Percentiles rank a stretch among this genome's conserved stretches.
Evolutionary conservation across 2,797 vertebrate genomes (phyloP).

Genomic region (Smutsia gigantea): DNA sequence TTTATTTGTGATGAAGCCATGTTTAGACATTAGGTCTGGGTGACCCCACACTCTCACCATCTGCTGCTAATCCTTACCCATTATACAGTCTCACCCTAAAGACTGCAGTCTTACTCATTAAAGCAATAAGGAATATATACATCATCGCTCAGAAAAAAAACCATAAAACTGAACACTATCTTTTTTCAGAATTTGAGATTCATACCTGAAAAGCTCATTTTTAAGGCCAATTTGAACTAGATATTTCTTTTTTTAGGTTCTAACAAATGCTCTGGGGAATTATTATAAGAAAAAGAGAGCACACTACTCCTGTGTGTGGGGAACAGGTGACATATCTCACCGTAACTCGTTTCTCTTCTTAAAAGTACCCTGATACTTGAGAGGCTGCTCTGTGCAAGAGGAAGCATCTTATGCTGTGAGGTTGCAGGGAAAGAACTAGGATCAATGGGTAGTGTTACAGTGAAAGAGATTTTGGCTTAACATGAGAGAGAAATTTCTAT

Average conservation of each 20-base stretch:
- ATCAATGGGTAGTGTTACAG: neutral
- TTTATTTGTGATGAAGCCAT: neutral
- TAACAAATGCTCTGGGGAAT: neutral
- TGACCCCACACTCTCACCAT: neutral
- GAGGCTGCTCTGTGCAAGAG: neutral
- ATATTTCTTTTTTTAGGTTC: neutral
- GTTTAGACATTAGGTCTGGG: neutral
- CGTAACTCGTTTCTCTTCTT: neutral
- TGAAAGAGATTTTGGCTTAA: conserved; percentile 17
- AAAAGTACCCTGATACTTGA: neutral
- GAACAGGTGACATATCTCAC: neutral
- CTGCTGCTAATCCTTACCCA: neutral
- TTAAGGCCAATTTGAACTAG: neutral
- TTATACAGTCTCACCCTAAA: neutral
- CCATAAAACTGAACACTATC: neutral
- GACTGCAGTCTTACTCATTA: neutral
- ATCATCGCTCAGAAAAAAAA: neutral
- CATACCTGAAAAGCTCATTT: neutral
- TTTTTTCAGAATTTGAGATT: neutral
- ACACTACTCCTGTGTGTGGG: neutral
- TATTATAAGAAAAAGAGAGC: neutral
- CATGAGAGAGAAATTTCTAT: neutral
- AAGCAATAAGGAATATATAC: neutral
- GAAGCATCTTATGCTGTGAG: neutral
- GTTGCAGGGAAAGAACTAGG: neutral